phyloP scores from a whole-genome alignment of 2,888 invertebrate genomes.

The Cybosia mesomella region DNA sequence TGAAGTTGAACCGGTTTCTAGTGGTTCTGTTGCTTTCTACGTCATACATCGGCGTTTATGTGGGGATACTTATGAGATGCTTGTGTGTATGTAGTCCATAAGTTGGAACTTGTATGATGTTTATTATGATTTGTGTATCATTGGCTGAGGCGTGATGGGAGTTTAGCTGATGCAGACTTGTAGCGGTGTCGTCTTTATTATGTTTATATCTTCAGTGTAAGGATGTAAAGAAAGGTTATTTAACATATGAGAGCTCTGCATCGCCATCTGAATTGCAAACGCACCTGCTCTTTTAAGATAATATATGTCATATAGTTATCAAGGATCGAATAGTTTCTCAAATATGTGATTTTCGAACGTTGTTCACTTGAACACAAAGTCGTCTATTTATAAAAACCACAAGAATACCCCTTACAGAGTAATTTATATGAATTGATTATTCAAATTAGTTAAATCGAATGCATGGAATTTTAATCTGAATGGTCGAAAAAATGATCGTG shows the following conservation, averaged over 20 bases:
- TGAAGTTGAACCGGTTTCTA: constrained; percentile 80
- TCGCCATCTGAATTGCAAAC: constrained; percentile 23
- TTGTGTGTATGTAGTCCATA: constrained; percentile 66
- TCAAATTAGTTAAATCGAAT: constrained; percentile 55
- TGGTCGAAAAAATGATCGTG: constrained; percentile 45
- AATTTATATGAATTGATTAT: constrained; percentile 57
- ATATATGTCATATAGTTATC: constrained; percentile 33
- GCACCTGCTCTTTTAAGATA: constrained; percentile 35
- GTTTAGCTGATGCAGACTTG: constrained; percentile 68
- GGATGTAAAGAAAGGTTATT: constrained; percentile 44
- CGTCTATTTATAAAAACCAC: constrained; percentile 24
- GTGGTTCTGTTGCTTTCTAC: constrained; percentile 79
- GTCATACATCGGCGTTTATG: constrained; percentile 77
- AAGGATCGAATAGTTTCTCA: constrained; percentile 35
- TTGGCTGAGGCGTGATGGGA: constrained; percentile 75
- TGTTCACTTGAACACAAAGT: constrained; percentile 32
- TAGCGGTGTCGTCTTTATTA: constrained; percentile 68
- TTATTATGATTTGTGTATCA: constrained; percentile 82
- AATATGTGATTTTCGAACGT: constrained; percentile 23
- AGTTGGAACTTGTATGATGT: constrained; percentile 73
- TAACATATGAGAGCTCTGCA: constrained; percentile 4
- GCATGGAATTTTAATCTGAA: constrained; percentile 62
- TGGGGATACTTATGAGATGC: constrained; percentile 72
- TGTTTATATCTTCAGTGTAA: constrained; percentile 60
- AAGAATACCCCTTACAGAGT: constrained; percentile 49